Evolutionary conservation across 2,797 vertebrate genomes (phyloP).

Genomic region (Denticeps clupeoides): DNA sequence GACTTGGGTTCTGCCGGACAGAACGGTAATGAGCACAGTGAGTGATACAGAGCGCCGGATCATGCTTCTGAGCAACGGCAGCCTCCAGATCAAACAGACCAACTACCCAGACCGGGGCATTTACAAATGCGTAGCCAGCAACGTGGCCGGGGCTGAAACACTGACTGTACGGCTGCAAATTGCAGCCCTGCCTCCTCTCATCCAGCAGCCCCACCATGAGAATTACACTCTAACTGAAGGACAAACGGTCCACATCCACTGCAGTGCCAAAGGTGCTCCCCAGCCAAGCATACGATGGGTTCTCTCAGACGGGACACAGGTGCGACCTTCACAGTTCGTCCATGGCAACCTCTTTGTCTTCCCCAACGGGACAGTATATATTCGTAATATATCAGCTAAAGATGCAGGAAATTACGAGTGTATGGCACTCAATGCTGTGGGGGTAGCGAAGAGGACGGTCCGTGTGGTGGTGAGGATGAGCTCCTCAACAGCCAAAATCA

Average conservation of each 20-base stretch:
- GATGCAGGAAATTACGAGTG: slow-evolving; percentile 81
- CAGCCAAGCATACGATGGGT: slow-evolving; percentile 73
- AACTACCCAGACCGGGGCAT: slow-evolving; percentile 70
- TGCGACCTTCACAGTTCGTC: slow-evolving; percentile 83
- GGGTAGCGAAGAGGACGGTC: slow-evolving; percentile 64
- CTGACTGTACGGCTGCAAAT: slow-evolving; percentile 74
- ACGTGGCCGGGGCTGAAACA: slow-evolving; percentile 76
- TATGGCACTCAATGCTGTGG: slow-evolving; percentile 73
- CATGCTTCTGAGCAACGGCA: slow-evolving; percentile 68
- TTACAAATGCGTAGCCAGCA: slow-evolving; percentile 85
- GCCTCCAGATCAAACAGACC: slow-evolving; percentile 63
- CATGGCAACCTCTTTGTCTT: slow-evolving; percentile 84
- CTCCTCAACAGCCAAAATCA: slow-evolving; percentile 62
- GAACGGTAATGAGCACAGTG: slow-evolving; percentile 50
- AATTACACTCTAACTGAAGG: slow-evolving; percentile 62
- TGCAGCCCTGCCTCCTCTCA: slow-evolving; percentile 73
- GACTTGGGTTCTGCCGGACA: slow-evolving; percentile 82
- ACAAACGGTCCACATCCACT: slow-evolving; percentile 68
- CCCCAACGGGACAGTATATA: slow-evolving; percentile 85
- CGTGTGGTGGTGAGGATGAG: slow-evolving; percentile 54
- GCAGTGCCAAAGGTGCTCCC: slow-evolving; percentile 75
- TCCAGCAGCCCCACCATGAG: slow-evolving; percentile 69
- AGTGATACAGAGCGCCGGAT: slow-evolving; percentile 47
- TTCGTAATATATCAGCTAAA: slow-evolving; percentile 57
- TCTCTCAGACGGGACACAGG: slow-evolving; percentile 64